A percentile compares a stretch with the other conserved stretches of the same genome.
Conservation (phyloP, 2,113 vertebrate species). For the Chlorocebus sabaeus region DNA sequence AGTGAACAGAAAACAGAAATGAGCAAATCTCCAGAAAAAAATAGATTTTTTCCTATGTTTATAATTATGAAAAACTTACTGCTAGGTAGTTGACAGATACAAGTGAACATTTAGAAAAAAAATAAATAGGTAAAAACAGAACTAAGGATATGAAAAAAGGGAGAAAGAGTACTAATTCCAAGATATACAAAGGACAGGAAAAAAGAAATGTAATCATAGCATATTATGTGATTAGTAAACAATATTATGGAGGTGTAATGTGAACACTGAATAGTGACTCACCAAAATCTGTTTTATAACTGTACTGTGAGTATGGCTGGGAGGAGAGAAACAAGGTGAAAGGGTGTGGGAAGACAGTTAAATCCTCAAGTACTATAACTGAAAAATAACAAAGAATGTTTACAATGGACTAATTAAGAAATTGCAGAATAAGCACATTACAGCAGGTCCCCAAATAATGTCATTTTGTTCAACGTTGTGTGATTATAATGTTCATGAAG, state of each 20-base stretch:
- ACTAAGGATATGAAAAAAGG: background rate
- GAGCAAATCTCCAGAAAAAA: background rate
- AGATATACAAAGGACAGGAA: background rate
- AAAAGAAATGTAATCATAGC: background rate
- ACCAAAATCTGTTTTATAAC: background rate
- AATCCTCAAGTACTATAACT: background rate
- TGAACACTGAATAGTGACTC: background rate
- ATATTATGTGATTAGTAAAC: background rate
- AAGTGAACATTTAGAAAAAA: background rate
- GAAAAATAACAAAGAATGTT: background rate
- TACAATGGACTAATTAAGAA: background rate
- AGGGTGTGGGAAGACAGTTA: background rate
- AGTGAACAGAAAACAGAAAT: background rate
- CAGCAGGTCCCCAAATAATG: background rate
- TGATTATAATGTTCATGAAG: background rate
- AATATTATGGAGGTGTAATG: background rate
- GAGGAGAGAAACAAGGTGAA: background rate
- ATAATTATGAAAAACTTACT: background rate
- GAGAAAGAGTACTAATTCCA: background rate
- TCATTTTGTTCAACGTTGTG: background rate
- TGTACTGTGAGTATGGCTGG: too few species aligned
- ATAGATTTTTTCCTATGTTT: background rate
- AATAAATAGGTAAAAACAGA: background rate
- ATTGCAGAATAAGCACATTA: background rate
- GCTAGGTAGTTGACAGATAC: background rate